Percentiles rank a stretch among this genome's conserved stretches.
These are phyloP conservation scores for Scopus umbretta DNA, from an alignment of 2,113 vertebrate genomes.

Conservation along the genomic window DNA sequence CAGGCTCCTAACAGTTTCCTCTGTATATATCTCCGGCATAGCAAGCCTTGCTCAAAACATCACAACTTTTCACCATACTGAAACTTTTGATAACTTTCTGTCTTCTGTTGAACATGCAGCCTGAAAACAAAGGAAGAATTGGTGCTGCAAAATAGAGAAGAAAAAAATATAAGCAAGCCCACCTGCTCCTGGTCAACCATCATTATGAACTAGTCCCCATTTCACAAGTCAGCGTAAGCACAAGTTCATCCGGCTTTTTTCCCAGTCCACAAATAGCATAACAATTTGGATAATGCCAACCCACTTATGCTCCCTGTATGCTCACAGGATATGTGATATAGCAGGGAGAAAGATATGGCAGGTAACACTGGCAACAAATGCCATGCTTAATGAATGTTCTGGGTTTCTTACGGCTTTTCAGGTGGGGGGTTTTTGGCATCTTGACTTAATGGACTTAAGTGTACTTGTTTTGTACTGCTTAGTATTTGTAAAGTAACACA, in stretches of 20 bases:
- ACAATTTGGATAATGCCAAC: neutral
- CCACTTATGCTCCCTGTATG: too few relatives aligned
- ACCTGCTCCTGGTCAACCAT: accelerated
- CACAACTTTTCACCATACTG: neutral
- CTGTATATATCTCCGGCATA: neutral
- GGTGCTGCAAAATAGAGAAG: neutral
- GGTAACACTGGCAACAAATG: neutral
- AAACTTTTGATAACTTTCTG: neutral
- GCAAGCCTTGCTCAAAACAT: neutral
- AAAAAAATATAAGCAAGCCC: accelerated
- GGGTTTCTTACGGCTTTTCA: neutral
- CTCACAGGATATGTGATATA: neutral
- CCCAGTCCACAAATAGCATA: neutral
- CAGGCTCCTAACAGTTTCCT: neutral
- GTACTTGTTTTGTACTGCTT: neutral
- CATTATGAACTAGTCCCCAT: too few relatives aligned
- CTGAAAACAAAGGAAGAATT: neutral
- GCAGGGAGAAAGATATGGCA: neutral
- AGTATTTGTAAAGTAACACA: neutral
- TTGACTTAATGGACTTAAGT: neutral
- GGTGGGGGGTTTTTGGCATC: too few relatives aligned
- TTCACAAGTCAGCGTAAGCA: neutral
- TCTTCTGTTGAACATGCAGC: neutral
- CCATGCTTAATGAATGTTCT: neutral
- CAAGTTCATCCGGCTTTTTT: neutral